Evolutionary conservation across 2,797 vertebrate species (phyloP).

Genomic region (Huso huso): DNA sequence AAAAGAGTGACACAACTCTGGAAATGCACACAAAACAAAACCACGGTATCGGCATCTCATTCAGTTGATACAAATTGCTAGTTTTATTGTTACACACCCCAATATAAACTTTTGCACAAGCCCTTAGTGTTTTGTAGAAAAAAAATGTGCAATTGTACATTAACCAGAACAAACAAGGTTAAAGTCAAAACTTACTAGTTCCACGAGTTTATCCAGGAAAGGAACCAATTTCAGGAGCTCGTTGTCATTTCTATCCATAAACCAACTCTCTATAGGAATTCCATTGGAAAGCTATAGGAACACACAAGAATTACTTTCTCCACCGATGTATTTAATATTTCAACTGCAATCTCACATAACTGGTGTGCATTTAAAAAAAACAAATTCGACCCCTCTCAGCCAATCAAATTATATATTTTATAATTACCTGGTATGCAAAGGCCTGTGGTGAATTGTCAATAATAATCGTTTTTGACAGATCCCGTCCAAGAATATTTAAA

Average conservation of each 20-base stretch:
- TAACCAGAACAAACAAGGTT: conserved; percentile 16
- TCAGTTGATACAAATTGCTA: too few species aligned
- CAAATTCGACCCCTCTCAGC: background rate
- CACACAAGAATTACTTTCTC: conserved; percentile 3
- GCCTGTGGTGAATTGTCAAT: conserved; percentile 98
- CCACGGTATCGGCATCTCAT: too few species aligned
- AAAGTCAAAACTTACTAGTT: conserved; percentile 71
- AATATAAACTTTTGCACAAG: background rate
- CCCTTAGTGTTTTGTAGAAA: background rate
- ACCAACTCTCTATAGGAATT: conserved; percentile 99
- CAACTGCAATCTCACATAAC: background rate
- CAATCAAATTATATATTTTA: background rate
- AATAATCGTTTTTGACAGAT: conserved; percentile 98
- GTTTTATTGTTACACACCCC: background rate
- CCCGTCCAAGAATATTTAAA: conserved; percentile 93
- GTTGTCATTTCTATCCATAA: conserved; percentile 98
- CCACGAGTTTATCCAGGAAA: conserved; percentile 95
- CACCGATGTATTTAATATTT: background rate
- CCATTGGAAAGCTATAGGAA: conserved; percentile 85
- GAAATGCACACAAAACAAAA: background rate
- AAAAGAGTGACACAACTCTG: background rate
- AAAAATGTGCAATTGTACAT: background rate
- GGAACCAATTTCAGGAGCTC: conserved; percentile 97
- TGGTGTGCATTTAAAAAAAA: background rate
- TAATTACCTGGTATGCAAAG: conserved; percentile 92